These are phyloP conservation scores for Hydrochoerus hydrochaeris DNA, from an alignment of 2,113 vertebrate species.

Conservation along the genomic window DNA sequence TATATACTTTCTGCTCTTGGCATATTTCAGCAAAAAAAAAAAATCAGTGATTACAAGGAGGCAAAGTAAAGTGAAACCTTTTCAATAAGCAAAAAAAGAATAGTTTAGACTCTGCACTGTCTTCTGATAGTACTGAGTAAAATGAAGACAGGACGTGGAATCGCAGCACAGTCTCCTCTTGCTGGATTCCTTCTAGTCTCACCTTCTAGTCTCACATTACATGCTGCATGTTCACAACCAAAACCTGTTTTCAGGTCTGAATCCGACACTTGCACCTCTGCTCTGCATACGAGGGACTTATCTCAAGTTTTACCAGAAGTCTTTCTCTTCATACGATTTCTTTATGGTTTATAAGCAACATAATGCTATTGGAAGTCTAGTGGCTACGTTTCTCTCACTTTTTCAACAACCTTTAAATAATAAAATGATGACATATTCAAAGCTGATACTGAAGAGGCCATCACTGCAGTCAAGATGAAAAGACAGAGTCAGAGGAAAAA, in stretches of 20 bases:
- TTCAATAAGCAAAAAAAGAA: not conserved
- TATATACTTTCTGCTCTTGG: not conserved
- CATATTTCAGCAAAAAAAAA: not conserved
- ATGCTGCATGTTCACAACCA: fast-evolving
- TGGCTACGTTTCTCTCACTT: not conserved
- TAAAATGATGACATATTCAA: not conserved
- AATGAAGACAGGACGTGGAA: fast-evolving
- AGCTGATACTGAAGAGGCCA: not conserved
- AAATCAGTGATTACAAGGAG: not conserved
- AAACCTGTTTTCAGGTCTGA: not conserved
- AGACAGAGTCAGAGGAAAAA: not conserved
- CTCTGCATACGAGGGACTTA: not conserved
- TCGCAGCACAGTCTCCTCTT: not conserved
- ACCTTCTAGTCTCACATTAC: not conserved
- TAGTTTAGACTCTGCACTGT: fast-evolving
- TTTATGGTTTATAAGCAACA: not conserved
- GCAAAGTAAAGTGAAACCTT: not conserved
- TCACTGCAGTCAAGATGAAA: not conserved
- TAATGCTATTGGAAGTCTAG: not conserved
- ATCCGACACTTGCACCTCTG: not conserved
- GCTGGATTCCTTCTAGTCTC: not conserved
- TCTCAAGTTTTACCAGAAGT: not conserved
- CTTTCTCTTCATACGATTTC: not conserved
- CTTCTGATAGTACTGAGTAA: not conserved
- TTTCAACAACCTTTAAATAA: not conserved